These are phyloP conservation scores for Ageneiosus marmoratus DNA, from an alignment of 2,113 vertebrate genomes.

Conservation along the genomic window DNA sequence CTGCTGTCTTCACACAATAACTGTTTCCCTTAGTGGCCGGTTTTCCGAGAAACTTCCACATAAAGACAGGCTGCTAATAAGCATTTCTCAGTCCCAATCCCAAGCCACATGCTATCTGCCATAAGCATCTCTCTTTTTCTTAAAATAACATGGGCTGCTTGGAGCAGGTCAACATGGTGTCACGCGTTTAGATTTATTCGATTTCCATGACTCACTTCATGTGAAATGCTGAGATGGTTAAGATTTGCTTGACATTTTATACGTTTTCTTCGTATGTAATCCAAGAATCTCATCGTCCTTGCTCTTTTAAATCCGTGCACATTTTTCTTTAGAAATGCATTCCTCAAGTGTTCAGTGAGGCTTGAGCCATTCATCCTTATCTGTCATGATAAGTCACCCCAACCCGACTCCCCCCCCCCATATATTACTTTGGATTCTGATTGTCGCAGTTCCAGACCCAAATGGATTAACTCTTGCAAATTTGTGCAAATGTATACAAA, in stretches of 20 bases:
- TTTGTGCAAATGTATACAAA: background rate
- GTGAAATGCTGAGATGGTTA: background rate
- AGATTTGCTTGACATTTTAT: background rate
- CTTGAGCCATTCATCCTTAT: background rate
- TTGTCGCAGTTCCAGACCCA: background rate
- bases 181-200: background rate
- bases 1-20: constrained; percentile 14
- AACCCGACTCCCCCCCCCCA: too few relatives aligned
- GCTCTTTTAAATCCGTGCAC: background rate
- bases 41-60: constrained; percentile 11
- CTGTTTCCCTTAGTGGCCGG: constrained; percentile 15
- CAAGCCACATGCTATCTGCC: background rate
- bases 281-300: background rate
- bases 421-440: background rate
- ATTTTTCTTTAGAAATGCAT: background rate
- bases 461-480: background rate
- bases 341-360: background rate
- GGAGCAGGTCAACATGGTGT: background rate
- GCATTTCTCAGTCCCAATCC: constrained; percentile 13
- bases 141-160: background rate
- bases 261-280: background rate
- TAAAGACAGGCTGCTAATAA: constrained; percentile 31
- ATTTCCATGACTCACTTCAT: background rate
- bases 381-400: background rate
- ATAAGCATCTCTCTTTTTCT: background rate